Evolutionary conservation across 2,888 invertebrate genomes (phyloP).

Genomic region (Rhagophthalmus giganteus): DNA sequence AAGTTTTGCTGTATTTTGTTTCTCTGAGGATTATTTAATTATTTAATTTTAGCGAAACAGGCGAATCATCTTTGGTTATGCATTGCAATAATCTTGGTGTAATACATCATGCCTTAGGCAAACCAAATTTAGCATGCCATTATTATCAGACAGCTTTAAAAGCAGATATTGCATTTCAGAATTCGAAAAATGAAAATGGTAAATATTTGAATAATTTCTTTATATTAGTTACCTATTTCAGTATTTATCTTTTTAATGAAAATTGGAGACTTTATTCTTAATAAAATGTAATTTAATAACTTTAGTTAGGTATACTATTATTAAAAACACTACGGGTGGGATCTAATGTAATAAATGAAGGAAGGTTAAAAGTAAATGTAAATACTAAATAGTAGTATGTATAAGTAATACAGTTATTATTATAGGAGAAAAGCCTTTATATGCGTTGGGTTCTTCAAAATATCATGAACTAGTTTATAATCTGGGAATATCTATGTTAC

Average conservation of each 20-base stretch:
- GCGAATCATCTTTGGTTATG: slow-evolving; percentile 65
- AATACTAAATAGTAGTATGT: too few relatives aligned
- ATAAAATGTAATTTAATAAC: too few relatives aligned
- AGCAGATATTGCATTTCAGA: slow-evolving; percentile 63
- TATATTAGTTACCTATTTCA: too few relatives aligned
- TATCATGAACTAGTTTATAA: slow-evolving; percentile 76
- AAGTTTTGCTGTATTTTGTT: slow-evolving; percentile 12
- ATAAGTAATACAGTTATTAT: slow-evolving; percentile 15
- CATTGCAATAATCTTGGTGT: slow-evolving; percentile 84
- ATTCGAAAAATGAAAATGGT: slow-evolving; percentile 52
- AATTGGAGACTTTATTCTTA: too few relatives aligned
- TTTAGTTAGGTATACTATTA: too few relatives aligned
- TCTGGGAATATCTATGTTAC: slow-evolving; percentile 80
- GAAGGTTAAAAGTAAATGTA: not conserved
- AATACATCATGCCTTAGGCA: slow-evolving; percentile 77
- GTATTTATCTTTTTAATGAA: too few relatives aligned
- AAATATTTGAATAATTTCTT: slow-evolving; percentile 8
- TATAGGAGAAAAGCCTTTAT: slow-evolving; percentile 60
- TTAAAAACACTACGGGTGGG: too few relatives aligned
- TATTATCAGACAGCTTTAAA: slow-evolving; percentile 79
- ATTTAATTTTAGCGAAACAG: slow-evolving; percentile 55
- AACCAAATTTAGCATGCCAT: slow-evolving; percentile 77
- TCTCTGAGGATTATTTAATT: slow-evolving; percentile 8
- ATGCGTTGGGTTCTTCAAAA: slow-evolving; percentile 63
- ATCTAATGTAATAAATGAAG: too few relatives aligned